Evolutionary conservation across 2,113 vertebrate genomes (phyloP).

Genomic region (Paratilapia polleni): DNA sequence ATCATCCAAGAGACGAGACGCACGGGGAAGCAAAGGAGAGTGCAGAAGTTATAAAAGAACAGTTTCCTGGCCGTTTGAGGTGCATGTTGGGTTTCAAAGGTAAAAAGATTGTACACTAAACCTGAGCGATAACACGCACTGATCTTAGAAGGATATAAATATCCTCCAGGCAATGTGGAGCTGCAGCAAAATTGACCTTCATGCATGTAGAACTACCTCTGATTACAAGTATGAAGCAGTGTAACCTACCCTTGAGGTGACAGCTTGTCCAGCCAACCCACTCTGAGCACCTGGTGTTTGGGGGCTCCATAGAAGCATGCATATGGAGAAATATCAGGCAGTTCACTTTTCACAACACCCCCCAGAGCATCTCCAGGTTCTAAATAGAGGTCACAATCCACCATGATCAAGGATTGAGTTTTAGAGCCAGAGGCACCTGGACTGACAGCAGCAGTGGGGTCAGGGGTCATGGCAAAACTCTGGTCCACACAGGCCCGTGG

Average conservation of each 20-base stretch:
- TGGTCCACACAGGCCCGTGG: constrained; percentile 60
- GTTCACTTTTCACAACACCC: background rate
- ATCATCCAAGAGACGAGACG: background rate
- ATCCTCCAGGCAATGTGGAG: background rate
- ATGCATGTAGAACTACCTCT: background rate
- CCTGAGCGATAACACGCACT: background rate
- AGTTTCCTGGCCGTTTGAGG: background rate
- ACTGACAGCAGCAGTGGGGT: constrained; percentile 15
- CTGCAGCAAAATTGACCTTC: background rate
- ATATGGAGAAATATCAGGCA: constrained; percentile 87
- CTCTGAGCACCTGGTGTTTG: constrained; percentile 79
- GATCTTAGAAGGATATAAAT: background rate
- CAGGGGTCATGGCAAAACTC: background rate
- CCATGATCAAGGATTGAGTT: constrained; percentile 44
- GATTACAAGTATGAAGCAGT: background rate
- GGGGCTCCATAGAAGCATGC: constrained; percentile 91
- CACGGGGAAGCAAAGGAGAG: background rate
- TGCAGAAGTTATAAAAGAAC: background rate
- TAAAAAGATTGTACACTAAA: background rate
- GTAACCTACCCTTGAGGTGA: constrained; percentile 90
- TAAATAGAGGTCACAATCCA: constrained; percentile 73
- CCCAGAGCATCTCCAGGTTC: constrained; percentile 32
- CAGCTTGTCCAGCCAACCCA: constrained; percentile 95
- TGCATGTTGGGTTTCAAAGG: background rate
- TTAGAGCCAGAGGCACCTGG: constrained; percentile 17